Evolutionary conservation across 2,888 invertebrate species (phyloP), one percentile per base, ranked within the genome.

Genomic region (Hypomecis punctinalis): DNA sequence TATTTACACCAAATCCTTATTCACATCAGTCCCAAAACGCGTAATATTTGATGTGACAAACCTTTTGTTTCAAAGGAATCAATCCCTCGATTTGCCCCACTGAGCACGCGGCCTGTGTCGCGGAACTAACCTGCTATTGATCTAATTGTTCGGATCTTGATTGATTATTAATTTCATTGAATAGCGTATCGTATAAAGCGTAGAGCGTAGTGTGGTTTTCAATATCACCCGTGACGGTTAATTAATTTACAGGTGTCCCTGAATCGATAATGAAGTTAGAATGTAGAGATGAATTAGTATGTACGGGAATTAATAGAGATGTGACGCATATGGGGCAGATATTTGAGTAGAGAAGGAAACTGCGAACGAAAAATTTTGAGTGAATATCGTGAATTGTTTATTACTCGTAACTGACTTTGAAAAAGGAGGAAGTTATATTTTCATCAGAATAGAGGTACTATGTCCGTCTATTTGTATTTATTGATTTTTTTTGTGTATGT

Each of bases 111-210:
- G 54, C 49, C 69, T 62, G 66, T 47, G 55, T 45, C 61, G 51
- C 48, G 56, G 59, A 66, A 55, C 66, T 61, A 61, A 56, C 62
- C 62, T 58, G 54, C 47, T 59, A 48, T 63, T 65, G 64, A 68
- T 67, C 61, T 59, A 61, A 65, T 70, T 68, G 67, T 67, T 59
- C 59, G 40, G 13, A 36, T 45, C 60, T 47, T 68, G 68, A 67
- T 70, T 66, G 68, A 67, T 70, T 64, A 70, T 61, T 68, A 68
- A 60, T 62, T 66, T 61, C 60, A 55, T 67, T 63, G 8, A 57
- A 64, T 46, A 47, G 42, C 36, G 51, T 37, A 37, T 37, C 43
- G 8, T 54, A 39, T 40, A 42, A 11, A 46, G 45, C 36, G 13
- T 7, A n/a, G 13, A 9, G 54, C 51, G 61, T 54, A 62, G 56